phyloP scores from a whole-genome alignment of 2,888 invertebrate genomes.

The Stenichneumon culpator region DNA sequence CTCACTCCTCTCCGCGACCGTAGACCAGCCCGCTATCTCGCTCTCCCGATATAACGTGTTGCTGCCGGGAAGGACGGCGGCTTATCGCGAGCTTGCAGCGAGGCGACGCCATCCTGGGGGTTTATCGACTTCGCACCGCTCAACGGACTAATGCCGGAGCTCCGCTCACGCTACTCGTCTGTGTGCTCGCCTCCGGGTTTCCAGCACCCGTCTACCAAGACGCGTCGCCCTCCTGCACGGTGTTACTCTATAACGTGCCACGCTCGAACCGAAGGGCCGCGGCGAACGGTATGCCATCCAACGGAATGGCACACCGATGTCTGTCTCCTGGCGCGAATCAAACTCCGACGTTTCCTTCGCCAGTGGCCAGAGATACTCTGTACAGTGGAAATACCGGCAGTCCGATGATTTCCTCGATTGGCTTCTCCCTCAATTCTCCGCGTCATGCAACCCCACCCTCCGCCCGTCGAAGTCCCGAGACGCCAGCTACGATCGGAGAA shows the following conservation, averaged over 20 bases:
- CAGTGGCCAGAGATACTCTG: neutral
- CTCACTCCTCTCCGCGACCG: constrained; percentile 2
- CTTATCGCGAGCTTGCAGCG: constrained; percentile 80
- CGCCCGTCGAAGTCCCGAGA: constrained; percentile 43
- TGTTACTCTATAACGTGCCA: neutral
- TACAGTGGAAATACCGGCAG: neutral
- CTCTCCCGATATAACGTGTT: constrained; percentile 67
- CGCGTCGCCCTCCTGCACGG: neutral
- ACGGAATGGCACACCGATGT: neutral
- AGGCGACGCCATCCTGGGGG: constrained; percentile 72
- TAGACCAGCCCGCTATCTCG: constrained; percentile 27
- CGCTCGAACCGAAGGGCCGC: neutral
- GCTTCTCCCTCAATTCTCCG: constrained; percentile 6
- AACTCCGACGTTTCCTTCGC: constrained; percentile 16
- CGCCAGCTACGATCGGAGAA: constrained; percentile 47
- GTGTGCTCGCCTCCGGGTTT: constrained; percentile 7
- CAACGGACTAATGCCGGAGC: constrained; percentile 63
- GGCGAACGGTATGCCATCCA: neutral
- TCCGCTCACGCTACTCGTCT: constrained; percentile 28
- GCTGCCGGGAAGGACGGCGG: constrained; percentile 68
- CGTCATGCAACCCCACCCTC: neutral
- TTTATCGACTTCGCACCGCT: constrained; percentile 78
- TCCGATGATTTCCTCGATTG: constrained; percentile 21
- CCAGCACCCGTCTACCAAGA: neutral
- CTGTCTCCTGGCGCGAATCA: neutral